Evolutionary conservation across 2,888 invertebrate species (phyloP), one percentile per base, ranked within the genome.

Genomic region (Apamea sordens): DNA sequence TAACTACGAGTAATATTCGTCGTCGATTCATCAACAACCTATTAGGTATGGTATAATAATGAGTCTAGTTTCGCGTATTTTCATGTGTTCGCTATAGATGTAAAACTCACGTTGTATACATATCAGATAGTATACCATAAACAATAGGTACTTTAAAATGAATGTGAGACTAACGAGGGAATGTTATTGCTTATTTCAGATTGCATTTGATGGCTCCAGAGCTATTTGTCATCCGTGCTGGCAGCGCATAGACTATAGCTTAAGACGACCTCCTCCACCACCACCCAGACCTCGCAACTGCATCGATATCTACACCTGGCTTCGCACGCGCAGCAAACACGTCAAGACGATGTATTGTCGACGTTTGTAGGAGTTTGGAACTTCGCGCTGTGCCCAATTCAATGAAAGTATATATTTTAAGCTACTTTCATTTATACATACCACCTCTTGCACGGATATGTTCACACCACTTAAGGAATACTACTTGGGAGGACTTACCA

Each of bases 141-240:
- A 71, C 71, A 71, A 71, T 71, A 71, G 71, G 59, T 71, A 71
- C 71, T 71, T 71, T 71, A 71, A 71, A 71, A 71, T 71, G 41
- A 71, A 71, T 71, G 71, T 71, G 71, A 71, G 71, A 71, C 59
- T 71, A 71, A 71, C 59, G 71, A 71, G 71, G 71, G 71, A 71
- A 71, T 71, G 71, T 71, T 71, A 71, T 71, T 71, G 71, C 71
- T 71, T 71, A 71, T 73, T 73, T 63, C 73, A 73, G 63, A 63
- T 73, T 73, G 61, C 63, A 73, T 73, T 73, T 63, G 73, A 63
- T 73, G 73, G 73, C 73, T 73, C 73, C 59, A 73, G 73, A 73
- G 59, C 73, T 61, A 73, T 73, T 73, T 73, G 73, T 61, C 63
- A 73, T 73, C 61, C 73, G 61, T 73, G 73, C 69, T 69, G 69